phyloP scores from a whole-genome alignment of 2,888 invertebrate species.

The Phlogophora meticulosa region DNA sequence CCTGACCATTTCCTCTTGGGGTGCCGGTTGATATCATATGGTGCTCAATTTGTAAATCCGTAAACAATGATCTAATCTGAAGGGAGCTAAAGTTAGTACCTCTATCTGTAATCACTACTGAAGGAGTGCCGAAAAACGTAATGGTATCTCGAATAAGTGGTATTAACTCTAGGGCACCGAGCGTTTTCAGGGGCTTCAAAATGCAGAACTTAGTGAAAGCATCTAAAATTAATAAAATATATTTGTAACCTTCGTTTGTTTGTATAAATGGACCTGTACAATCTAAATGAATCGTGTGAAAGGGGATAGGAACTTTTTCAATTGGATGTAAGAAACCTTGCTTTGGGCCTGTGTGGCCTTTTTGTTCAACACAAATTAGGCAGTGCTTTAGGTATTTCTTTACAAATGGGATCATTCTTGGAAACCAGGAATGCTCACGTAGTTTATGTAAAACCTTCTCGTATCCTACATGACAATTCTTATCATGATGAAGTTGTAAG shows the following conservation, averaged over 20 bases:
- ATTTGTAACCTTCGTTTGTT: constrained; percentile 2
- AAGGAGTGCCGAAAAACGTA: neutral
- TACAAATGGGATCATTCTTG: neutral
- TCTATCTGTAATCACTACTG: neutral
- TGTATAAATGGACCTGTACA: constrained; percentile 18
- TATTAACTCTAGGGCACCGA: neutral
- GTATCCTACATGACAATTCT: constrained; percentile 2
- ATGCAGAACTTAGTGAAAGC: constrained; percentile 12
- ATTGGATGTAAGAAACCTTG: constrained; percentile 16
- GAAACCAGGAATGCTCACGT: neutral
- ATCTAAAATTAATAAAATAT: constrained; percentile 5
- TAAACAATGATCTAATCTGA: neutral
- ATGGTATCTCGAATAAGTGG: neutral
- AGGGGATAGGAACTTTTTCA: constrained; percentile 9
- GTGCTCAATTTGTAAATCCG: neutral
- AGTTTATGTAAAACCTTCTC: neutral
- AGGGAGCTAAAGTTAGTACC: neutral
- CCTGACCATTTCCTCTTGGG: neutral
- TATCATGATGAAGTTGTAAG: neutral
- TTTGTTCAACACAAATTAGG: neutral
- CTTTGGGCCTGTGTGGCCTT: constrained; percentile 6
- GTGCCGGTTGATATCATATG: neutral
- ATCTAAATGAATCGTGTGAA: neutral
- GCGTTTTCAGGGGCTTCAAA: neutral
- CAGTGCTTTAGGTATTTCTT: neutral